Conservation (phyloP, 2,113 vertebrate genomes). For the Ivindomyrus marchei region DNA sequence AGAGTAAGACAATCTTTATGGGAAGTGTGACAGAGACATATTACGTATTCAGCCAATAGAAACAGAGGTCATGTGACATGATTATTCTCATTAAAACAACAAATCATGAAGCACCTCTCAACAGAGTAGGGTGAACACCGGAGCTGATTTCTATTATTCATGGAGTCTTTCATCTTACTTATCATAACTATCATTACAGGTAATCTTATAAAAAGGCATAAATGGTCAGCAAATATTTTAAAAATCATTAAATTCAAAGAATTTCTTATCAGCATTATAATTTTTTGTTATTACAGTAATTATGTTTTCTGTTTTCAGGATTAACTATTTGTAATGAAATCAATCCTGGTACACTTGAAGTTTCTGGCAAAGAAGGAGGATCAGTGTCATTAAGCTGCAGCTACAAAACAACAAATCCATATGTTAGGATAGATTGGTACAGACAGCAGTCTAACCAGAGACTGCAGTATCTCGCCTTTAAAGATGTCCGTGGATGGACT, state of each 20-base stretch:
- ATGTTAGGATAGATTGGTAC: not conserved
- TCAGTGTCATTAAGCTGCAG: not conserved
- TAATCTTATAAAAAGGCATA: not conserved
- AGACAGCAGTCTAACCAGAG: not conserved
- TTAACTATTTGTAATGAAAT: not conserved
- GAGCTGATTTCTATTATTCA: too few species aligned
- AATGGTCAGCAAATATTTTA: not conserved
- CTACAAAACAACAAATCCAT: not conserved
- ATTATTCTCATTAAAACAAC: not conserved
- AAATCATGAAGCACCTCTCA: not conserved
- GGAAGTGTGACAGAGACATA: not conserved
- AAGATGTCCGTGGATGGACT: not conserved
- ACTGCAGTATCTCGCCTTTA: not conserved
- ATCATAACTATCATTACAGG: not conserved
- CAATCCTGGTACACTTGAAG: not conserved
- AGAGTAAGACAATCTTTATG: not conserved
- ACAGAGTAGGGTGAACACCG: not conserved
- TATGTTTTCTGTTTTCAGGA: not conserved
- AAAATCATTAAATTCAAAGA: not conserved
- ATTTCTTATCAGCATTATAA: not conserved
- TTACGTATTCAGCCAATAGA: not conserved
- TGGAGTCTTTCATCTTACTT: too few species aligned
- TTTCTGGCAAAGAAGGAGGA: not conserved
- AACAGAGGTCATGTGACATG: not conserved
- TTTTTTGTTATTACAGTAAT: not conserved